Conservation (phyloP, 1,140 invertebrate genomes). For the Luehdorfia chinensis region DNA sequence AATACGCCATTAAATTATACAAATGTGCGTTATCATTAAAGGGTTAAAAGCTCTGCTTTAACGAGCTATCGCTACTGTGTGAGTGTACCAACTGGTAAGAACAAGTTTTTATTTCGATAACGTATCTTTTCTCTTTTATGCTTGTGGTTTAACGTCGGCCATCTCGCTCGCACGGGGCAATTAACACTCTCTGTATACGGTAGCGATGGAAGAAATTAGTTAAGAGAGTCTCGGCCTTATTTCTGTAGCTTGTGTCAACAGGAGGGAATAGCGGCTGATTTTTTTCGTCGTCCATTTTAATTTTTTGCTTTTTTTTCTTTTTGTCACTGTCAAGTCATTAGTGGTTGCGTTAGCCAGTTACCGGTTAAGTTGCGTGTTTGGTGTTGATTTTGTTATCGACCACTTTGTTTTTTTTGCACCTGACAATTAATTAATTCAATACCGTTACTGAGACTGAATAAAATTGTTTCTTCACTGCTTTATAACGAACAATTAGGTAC, state of each 20-base stretch:
- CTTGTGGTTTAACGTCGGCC: slow-evolving; percentile 16
- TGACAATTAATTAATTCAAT: slow-evolving; percentile 14
- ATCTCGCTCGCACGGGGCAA: slow-evolving; percentile 45
- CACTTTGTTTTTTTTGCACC: slow-evolving; percentile 5
- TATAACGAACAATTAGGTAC: no score
- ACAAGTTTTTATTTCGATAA: slow-evolving; percentile 55
- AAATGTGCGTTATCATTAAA: slow-evolving; percentile 50
- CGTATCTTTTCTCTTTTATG: slow-evolving; percentile 27
- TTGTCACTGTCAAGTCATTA: slow-evolving; percentile 15
- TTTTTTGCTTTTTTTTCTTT: slow-evolving; percentile 25
- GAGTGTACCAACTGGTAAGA: slow-evolving; percentile 38
- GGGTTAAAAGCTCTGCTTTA: slow-evolving; percentile 52
- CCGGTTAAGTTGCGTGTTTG: slow-evolving; percentile 16
- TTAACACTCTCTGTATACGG: slow-evolving; percentile 63
- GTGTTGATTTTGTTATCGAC: slow-evolving; percentile 11
- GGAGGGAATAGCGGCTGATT: slow-evolving; percentile 30
- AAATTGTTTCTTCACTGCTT: no score
- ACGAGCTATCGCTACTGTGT: slow-evolving; percentile 49
- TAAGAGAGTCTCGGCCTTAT: slow-evolving; percentile 43
- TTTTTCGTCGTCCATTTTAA: slow-evolving; percentile 36
- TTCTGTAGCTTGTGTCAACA: slow-evolving; percentile 43
- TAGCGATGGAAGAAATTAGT: slow-evolving; percentile 69
- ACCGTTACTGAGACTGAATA: not conserved
- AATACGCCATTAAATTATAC: slow-evolving; percentile 37
- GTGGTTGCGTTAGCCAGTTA: slow-evolving; percentile 13